Conservation (phyloP, 2,888 invertebrate genomes). For the Acronicta psi region DNA sequence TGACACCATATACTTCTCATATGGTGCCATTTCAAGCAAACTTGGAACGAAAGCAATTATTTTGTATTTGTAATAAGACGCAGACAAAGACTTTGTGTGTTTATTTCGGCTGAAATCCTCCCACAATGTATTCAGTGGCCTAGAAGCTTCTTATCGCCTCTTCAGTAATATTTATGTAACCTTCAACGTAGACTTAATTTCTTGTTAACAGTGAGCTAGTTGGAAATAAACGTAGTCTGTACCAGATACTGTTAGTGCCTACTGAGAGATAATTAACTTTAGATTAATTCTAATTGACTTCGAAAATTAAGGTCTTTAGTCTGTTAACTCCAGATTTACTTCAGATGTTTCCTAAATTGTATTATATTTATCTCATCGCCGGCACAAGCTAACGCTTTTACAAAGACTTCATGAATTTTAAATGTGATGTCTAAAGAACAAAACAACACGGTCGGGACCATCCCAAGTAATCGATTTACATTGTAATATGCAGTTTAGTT, state of each 20-base stretch:
- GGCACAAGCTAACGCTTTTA: neutral
- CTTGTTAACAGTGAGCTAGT: neutral
- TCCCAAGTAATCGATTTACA: neutral
- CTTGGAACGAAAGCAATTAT: neutral
- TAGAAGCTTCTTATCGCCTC: neutral
- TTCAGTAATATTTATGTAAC: slow-evolving; percentile 3
- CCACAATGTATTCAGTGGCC: neutral
- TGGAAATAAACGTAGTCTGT: neutral
- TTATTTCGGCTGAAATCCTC: neutral
- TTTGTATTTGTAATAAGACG: neutral
- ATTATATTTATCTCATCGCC: too few relatives aligned
- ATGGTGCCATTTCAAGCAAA: neutral
- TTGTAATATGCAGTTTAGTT: slow-evolving; percentile 4
- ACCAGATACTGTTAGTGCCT: neutral
- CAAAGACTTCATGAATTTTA: slow-evolving; percentile 5
- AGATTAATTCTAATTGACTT: neutral
- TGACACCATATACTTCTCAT: neutral
- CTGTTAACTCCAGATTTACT: neutral
- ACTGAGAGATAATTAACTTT: neutral
- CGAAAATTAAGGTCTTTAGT: too few relatives aligned
- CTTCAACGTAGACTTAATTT: slow-evolving; percentile 3
- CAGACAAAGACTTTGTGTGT: neutral
- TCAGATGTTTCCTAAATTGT: neutral
- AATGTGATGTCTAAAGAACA: neutral
- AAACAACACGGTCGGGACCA: neutral